phyloP scores from a whole-genome alignment of 2,888 invertebrate genomes.

The Dascillus cervinus region DNA sequence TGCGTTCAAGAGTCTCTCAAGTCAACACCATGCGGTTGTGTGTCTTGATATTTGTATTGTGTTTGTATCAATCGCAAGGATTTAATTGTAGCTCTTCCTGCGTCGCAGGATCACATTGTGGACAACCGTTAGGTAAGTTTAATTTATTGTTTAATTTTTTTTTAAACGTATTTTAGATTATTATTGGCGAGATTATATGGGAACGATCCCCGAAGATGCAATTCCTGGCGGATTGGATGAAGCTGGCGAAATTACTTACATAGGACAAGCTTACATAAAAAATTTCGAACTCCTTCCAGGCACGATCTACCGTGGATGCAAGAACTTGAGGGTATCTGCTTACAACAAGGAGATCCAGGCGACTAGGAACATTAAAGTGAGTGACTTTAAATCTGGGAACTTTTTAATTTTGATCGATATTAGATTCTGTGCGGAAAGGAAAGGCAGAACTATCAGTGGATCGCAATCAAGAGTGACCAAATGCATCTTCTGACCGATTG shows the following conservation, averaged over 20 bases:
- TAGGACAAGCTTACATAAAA: constrained; percentile 4
- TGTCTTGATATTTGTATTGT: constrained; percentile 21
- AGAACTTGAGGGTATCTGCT: background rate
- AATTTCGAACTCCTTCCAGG: background rate
- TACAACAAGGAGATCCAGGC: background rate
- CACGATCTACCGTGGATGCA: background rate
- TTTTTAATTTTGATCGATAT: background rate
- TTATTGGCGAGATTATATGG: constrained; percentile 4
- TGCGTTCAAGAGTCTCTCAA: no score
- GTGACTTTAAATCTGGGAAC: background rate
- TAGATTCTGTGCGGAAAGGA: constrained; percentile 11
- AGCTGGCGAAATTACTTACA: constrained; percentile 4
- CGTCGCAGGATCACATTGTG: background rate
- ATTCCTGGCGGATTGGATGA: constrained; percentile 8
- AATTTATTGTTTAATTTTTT: background rate
- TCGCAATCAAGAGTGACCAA: constrained; percentile 6
- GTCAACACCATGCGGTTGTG: no score
- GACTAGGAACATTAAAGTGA: background rate
- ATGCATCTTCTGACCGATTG: constrained; percentile 4
- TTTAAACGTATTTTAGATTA: no score
- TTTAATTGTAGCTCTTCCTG: background rate
- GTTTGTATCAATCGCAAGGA: constrained; percentile 6
- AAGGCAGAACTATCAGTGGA: constrained; percentile 9
- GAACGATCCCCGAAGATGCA: constrained; percentile 8
- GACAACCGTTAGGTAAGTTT: background rate